Percentiles rank a stretch among this genome's conserved stretches.
Conservation (phyloP, 2,797 vertebrate species). For the Eospalax fontanierii region DNA sequence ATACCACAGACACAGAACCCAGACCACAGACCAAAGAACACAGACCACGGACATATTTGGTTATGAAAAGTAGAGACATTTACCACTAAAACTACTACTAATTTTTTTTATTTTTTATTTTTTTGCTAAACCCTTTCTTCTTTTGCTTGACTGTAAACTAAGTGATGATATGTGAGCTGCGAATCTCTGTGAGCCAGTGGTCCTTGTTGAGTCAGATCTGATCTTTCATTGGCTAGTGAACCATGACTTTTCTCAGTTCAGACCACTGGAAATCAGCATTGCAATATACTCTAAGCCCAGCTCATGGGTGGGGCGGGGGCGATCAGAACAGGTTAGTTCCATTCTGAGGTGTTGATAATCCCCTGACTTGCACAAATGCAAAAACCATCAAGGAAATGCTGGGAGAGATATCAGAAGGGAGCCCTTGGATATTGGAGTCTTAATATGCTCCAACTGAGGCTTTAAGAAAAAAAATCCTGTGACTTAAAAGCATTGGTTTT, state of each 20-base stretch:
- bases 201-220: background rate
- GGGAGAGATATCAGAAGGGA: background rate
- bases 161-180: background rate
- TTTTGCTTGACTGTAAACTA: background rate
- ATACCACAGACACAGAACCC: background rate
- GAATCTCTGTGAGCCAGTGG: background rate
- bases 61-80: conserved; percentile 34
- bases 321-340: background rate
- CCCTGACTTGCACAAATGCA: background rate
- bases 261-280: background rate
- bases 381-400: background rate
- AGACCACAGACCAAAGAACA: background rate
- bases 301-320: background rate
- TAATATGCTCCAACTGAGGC: background rate
- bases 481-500: conserved; percentile 67
- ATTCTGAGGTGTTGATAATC: conserved; percentile 4
- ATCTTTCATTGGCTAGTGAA: background rate
- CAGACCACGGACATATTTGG: conserved; percentile 45
- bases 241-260: background rate
- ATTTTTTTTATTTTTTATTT: background rate
- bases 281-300: background rate
- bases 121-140: background rate
- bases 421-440: background rate
- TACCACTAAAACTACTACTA: background rate
- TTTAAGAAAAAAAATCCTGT: conserved; percentile 53